phyloP scores from a whole-genome alignment of 1,140 invertebrate genomes.

The Homalodisca vitripennis region DNA sequence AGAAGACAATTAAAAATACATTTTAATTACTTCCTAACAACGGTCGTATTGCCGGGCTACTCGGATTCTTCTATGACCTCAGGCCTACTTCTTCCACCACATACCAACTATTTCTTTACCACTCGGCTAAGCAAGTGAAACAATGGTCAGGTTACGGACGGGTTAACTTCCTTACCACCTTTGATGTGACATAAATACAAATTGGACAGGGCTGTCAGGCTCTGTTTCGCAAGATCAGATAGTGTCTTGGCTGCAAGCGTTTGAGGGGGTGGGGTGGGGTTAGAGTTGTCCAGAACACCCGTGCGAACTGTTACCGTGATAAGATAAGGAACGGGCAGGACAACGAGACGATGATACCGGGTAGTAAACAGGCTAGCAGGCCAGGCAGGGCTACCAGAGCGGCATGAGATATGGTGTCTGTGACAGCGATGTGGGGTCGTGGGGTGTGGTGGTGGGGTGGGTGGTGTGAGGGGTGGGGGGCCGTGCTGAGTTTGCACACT shows the following conservation, averaged over 20 bases:
- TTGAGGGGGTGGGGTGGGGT: neutral
- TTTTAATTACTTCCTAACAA: no score
- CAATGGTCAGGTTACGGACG: no score
- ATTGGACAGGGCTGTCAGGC: neutral
- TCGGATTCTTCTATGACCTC: no score
- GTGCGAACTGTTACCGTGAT: neutral
- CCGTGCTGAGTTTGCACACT: conserved; percentile 15
- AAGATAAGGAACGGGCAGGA: conserved; percentile 10
- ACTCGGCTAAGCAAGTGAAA: no score
- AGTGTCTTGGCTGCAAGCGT: neutral
- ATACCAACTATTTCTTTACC: no score
- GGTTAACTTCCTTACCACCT: no score
- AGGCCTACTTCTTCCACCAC: no score
- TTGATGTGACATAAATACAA: conserved; percentile 19
- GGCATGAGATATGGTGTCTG: conserved; percentile 19
- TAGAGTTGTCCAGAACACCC: conserved; percentile 1
- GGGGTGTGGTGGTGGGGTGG: neutral
- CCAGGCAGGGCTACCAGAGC: neutral
- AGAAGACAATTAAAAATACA: no score
- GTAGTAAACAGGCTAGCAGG: conserved; percentile 1
- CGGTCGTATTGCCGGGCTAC: no score
- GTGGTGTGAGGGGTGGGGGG: neutral
- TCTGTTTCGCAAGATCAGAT: neutral
- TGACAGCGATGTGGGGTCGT: neutral
- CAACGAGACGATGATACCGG: neutral